Evolutionary conservation across 1,140 invertebrate species (phyloP), one percentile per base, ranked within the genome.

Genomic region (Trichomalopsis sarcophagae): DNA sequence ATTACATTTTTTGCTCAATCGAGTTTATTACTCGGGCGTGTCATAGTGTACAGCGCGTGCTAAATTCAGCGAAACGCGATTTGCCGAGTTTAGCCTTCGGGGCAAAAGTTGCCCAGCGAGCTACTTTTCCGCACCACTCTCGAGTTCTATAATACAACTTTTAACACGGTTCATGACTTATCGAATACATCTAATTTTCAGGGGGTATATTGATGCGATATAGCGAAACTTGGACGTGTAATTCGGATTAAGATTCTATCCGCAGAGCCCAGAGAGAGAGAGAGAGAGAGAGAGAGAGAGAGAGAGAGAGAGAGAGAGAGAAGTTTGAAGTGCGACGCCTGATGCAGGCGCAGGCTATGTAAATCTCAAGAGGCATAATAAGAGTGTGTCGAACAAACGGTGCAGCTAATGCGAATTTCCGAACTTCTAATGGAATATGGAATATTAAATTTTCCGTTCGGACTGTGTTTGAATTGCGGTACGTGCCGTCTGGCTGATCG

Each of bases 361-460:
- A 62, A 62, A 62, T 62, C 14, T n/a, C 50, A 21, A 21, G 55
- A 62, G 55, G 55, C 33, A 4, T n/a, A 62, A 62, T 62, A 62
- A n/a, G 55, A 62, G 55, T 62, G 55, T 62, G 55, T 62, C 74
- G 40, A 76, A 76, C 74, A 47, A 30, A 76, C 74, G 33, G 1
- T 50, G 47, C 14, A 2, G 10, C 11, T 44, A 76, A 55, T 50
- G 47, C 10, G 76, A 50, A 50, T 55, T 55, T 27, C 14, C 50
- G 27, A 55, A 50, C 21, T 78, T 78, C 23, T 55, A 50, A 30
- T 78, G n/a, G n/a, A 55, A 62, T 27, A 27, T 55, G 76, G 76
- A 78, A 78, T 78, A 78, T 78, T 50, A 55, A 78, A 55, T 78
- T 50, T 62, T 55, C 47, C 44, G 13, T 36, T 78, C 13, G 27